Conservation (phyloP, 2,888 invertebrate species). For the Acheta domesticus region DNA sequence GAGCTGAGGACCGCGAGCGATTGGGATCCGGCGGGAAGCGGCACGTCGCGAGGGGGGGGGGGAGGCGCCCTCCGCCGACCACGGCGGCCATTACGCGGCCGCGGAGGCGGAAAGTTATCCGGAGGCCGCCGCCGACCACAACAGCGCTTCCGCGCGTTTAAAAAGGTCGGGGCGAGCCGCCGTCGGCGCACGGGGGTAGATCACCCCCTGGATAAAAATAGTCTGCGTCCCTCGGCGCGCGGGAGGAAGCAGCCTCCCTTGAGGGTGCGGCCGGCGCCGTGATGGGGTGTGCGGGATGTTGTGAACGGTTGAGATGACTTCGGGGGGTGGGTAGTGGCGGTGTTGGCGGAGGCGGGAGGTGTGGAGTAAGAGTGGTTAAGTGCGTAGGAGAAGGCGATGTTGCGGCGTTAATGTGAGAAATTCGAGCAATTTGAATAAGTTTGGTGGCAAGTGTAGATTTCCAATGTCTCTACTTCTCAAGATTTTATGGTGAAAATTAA, state of each 20-base stretch:
- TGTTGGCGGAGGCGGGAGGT: too few species aligned
- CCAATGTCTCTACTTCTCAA: too few species aligned
- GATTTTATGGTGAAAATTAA: too few species aligned
- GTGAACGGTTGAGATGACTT: too few species aligned
- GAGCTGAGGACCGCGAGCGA: background rate
- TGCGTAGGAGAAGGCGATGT: too few species aligned
- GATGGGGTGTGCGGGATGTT: background rate
- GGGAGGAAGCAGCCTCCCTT: background rate
- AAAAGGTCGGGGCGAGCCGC: background rate
- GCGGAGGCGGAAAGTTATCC: background rate
- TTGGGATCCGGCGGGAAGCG: background rate
- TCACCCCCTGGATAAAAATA: slow-evolving; percentile 9
- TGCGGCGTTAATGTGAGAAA: too few species aligned
- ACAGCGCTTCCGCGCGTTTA: background rate
- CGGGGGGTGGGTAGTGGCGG: too few species aligned
- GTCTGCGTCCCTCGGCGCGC: background rate
- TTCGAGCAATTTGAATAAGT: too few species aligned
- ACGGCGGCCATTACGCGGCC: background rate
- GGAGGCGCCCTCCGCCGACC: background rate
- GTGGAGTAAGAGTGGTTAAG: too few species aligned
- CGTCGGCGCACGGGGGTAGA: background rate
- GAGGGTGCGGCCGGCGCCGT: background rate
- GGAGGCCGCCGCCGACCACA: background rate
- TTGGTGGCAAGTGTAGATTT: too few species aligned
- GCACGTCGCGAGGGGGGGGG: background rate